Percentiles rank a stretch among this genome's conserved stretches.
These are phyloP conservation scores for Plectropomus leopardus DNA, from an alignment of 2,113 vertebrate genomes.

Conservation along the genomic window DNA sequence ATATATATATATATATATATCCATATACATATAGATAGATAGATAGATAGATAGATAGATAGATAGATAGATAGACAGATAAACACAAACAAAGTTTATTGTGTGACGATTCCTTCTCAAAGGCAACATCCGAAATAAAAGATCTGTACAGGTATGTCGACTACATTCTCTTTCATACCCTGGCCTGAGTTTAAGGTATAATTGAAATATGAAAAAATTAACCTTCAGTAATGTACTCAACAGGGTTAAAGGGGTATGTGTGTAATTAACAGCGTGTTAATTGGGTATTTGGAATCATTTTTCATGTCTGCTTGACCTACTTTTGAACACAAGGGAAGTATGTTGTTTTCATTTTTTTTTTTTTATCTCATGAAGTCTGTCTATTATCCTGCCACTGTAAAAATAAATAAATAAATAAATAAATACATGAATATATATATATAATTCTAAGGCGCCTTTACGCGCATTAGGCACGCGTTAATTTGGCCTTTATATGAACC, in stretches of 20 bases:
- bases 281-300: too few relatives aligned
- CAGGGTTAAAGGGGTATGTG: neutral
- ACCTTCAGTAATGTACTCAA: neutral
- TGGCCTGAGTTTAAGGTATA: neutral
- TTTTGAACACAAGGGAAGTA: accelerated
- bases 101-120: neutral
- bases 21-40: too few relatives aligned
- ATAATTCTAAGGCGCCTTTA: neutral
- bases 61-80: too few relatives aligned
- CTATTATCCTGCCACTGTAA: too few relatives aligned
- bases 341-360: too few relatives aligned
- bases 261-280: neutral
- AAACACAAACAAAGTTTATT: too few relatives aligned
- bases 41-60: too few relatives aligned
- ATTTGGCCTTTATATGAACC: neutral
- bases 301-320: neutral
- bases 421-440: too few relatives aligned
- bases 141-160: neutral
- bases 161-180: neutral
- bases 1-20: too few relatives aligned
- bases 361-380: neutral
- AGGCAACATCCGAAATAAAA: neutral
- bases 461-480: neutral
- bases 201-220: neutral
- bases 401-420: too few relatives aligned